Percentiles rank a stretch among this genome's conserved stretches.
phyloP scores from a whole-genome alignment of 2,113 vertebrate species.

The Saguinus imperator region DNA sequence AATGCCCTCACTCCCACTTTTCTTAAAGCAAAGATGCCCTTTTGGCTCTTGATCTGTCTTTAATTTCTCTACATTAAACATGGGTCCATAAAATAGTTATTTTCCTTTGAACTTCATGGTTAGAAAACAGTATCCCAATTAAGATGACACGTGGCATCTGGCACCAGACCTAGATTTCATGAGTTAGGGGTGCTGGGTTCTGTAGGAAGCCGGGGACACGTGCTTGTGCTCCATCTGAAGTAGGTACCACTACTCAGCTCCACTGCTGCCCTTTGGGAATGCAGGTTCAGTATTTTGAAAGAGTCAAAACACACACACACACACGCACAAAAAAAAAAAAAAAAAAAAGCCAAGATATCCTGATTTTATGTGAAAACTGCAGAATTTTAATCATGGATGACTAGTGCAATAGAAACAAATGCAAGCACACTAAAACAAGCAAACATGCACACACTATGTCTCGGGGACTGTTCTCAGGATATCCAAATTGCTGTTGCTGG shows the following conservation, averaged over 20 bases:
- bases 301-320: background rate
- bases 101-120: background rate
- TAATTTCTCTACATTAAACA: background rate
- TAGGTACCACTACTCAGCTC: no score
- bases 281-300: background rate
- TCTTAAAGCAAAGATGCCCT: background rate
- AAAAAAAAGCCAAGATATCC: background rate
- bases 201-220: background rate
- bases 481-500: background rate
- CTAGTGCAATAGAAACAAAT: background rate
- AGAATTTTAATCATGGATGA: background rate
- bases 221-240: rapidly evolving
- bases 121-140: background rate
- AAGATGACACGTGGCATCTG: rapidly evolving
- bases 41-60: background rate
- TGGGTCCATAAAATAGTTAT: background rate
- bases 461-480: background rate
- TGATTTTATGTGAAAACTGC: background rate
- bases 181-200: background rate
- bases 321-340: no score
- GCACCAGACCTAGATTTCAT: background rate
- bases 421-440: background rate
- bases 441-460: no score
- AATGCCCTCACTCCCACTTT: background rate
- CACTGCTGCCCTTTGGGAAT: background rate